Base-by-base conservation (phyloP, 1,140 invertebrate genomes). In the Lucilia sericata region DNA sequence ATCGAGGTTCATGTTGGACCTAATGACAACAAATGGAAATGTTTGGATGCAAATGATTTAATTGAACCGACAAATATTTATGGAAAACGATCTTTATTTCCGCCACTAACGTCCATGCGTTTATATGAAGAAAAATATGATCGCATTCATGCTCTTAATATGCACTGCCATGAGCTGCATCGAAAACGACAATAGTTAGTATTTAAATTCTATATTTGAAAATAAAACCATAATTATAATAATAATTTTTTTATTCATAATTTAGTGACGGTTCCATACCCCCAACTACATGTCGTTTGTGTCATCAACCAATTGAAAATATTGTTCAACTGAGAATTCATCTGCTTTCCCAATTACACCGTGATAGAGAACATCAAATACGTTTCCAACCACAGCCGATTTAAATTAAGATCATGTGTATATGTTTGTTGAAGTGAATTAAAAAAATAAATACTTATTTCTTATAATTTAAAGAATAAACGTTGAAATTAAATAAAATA, bases 71-170 rank as follows among this genome's bases (percentile, higher is more conserved):
- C 86, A 3, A 87, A 87, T 36, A 88, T 92, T 2, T 92, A 91
- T 85, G 92, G 92, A 21, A 86, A 88, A 7, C 88, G 92, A 5
- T 88, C 90, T 12, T 91, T 95, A 86, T 95, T 92, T 86, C 92
- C 93, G 4, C 88, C 94, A 55, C 94, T 94, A 87, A 85, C 87
- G 81, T 92, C 92, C 19, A 90, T 93, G 70, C 83, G 88, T 87
- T 85, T 91, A 9, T 81, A 78, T 42, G 84, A 83, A 25, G 88
- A 90, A 21, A 80, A 85, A 30, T 85, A 84, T 19, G 85, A 84
- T 14, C 84, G 76, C 17, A 83, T 87, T 13, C 21, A 87, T n/a
- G 42, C 85, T 0, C 13, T 91, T 10, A 60, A 74, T 13, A 85
- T 87, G 5, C 91, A 92, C 85, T 89, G 91, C 42, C 86, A 88